Evolutionary conservation across 2,888 invertebrate genomes (phyloP), one percentile per base, ranked within the genome.

Genomic region (Hyppa rectilinea): DNA sequence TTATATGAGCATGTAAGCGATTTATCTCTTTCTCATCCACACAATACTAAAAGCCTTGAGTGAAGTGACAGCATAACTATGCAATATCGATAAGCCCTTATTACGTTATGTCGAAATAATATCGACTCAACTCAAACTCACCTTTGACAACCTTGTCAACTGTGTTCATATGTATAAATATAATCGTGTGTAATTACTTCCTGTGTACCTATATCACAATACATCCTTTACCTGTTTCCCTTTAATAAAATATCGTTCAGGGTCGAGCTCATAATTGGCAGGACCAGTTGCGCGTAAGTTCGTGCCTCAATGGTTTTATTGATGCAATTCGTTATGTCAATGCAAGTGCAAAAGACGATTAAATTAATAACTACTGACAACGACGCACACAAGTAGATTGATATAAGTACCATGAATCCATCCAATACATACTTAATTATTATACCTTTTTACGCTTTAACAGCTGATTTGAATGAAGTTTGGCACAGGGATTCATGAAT

Each of bases 201-300:
- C 82, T 71, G 43, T 63, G 20, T 47, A 66, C 66, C 9, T 38
- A 23, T 29, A 58, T 36, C 34, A 56, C n/a, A 73, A 63, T 47
- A 36, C 45, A 80, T 74, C 65, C 31, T 79, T 70, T 20, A 61
- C 43, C 43, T 56, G 68, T 63, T 29, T 40, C 23, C 70, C 40
- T 71, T 53, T 55, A 40, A 38, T 78, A 59, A 72, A 67, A 75
- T 75, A 70, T 71, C 40, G 69, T 62, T 82, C 80, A 85, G 70
- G 85, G 76, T 69, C 71, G 31, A 40, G 12, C n/a, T 72, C 73
- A 59, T 84, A 80, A 75, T 66, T 59, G 72, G 71, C 31, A 26
- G 26, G 53, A 68, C 73, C 43, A 68, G 70, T 72, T 62, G 60
- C 60, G 56, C 58, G 43, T 40, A 53, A 49, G 68, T 67, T 67